These are phyloP conservation scores for Drosophila sechellia DNA, from an alignment of 1,140 invertebrate species.

Conservation along the genomic window DNA sequence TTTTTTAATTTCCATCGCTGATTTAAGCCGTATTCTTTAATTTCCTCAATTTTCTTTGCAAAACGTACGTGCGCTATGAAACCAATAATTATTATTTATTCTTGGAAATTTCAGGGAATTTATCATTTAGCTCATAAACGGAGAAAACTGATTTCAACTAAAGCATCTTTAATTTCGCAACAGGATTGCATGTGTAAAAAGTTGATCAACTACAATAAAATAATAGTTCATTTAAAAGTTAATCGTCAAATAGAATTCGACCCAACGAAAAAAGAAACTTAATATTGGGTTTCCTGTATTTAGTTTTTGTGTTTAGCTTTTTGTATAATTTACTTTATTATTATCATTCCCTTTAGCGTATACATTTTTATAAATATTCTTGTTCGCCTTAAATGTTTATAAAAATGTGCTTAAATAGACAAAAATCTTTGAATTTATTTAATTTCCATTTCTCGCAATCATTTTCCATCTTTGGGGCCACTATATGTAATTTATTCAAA, in stretches of 20 bases:
- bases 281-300: slow-evolving; percentile 23
- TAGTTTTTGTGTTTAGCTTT: slow-evolving; percentile 54
- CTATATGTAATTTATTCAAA: slow-evolving; percentile 52
- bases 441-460: slow-evolving; percentile 40
- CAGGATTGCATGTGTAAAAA: slow-evolving; percentile 14
- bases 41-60: slow-evolving; percentile 65
- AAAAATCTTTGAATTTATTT: slow-evolving; percentile 76
- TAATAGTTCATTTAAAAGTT: slow-evolving; percentile 15
- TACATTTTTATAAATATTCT: slow-evolving; percentile 80
- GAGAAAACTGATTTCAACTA: slow-evolving; percentile 36
- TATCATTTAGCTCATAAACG: slow-evolving; percentile 33
- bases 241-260: slow-evolving; percentile 17
- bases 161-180: slow-evolving; percentile 13
- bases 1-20: slow-evolving; percentile 63
- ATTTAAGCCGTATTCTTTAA: slow-evolving; percentile 67
- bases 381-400: slow-evolving; percentile 73
- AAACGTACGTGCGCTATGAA: slow-evolving; percentile 85
- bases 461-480: slow-evolving; percentile 40
- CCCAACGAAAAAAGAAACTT: slow-evolving; percentile 31
- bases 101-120: slow-evolving; percentile 44
- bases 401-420: slow-evolving; percentile 83
- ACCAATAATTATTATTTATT: slow-evolving; percentile 81
- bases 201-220: slow-evolving; percentile 22
- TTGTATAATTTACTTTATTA: slow-evolving; percentile 73
- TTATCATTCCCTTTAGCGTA: slow-evolving; percentile 78